Conservation (phyloP, 2,888 invertebrate genomes). For the Nemapogon koenigi region DNA sequence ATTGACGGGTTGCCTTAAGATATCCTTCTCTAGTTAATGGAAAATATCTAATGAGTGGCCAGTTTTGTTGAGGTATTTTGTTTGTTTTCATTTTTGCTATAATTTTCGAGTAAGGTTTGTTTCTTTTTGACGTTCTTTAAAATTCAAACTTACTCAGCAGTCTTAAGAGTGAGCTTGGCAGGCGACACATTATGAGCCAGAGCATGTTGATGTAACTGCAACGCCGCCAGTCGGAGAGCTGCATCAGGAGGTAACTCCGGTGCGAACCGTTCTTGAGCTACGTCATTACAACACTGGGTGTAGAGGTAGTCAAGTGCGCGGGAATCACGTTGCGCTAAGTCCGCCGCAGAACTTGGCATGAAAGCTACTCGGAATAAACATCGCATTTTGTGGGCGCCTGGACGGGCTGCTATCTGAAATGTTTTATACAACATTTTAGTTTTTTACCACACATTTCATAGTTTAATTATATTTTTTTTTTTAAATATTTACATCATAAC, state of each 20-base stretch:
- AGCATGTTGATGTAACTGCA: conserved; percentile 92
- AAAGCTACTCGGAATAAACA: conserved; percentile 90
- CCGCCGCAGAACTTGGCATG: conserved; percentile 86
- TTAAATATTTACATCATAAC: too few species aligned
- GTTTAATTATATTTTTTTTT: too few species aligned
- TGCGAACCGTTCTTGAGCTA: conserved; percentile 88
- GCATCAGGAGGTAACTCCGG: conserved; percentile 87
- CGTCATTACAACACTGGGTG: conserved; percentile 92
- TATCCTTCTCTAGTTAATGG: too few species aligned
- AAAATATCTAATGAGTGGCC: too few species aligned
- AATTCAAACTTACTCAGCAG: conserved; percentile 85
- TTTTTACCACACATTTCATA: too few species aligned
- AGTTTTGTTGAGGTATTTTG: too few species aligned
- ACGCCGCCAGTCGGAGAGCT: conserved; percentile 83
- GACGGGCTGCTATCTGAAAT: conserved; percentile 84
- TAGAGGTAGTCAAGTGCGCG: conserved; percentile 89
- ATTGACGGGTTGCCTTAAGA: too few species aligned
- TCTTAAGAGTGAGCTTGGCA: conserved; percentile 83
- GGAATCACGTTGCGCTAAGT: conserved; percentile 82
- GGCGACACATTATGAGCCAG: conserved; percentile 80
- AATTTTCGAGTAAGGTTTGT: too few species aligned
- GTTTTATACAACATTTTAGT: background rate
- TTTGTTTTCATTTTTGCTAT: too few species aligned
- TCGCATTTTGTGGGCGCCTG: conserved; percentile 88
- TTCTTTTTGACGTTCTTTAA: too few species aligned